Base-by-base conservation (phyloP, 2,888 invertebrate genomes). In the Scaptodrosophila latifasciaeformis region DNA sequence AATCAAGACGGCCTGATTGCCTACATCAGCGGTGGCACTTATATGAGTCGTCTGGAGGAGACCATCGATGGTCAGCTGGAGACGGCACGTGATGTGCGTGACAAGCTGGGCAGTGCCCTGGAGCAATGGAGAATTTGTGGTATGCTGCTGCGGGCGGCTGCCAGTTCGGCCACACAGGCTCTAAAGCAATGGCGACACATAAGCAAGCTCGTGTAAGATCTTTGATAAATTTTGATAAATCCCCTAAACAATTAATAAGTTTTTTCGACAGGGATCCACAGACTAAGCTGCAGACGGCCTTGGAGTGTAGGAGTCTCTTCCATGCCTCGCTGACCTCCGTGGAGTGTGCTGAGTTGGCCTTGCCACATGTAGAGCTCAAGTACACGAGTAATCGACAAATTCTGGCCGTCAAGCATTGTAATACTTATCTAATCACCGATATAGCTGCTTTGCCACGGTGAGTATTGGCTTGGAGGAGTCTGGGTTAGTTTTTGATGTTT, bases 81-180 rank as follows among this genome's bases (percentile, higher is more conserved):
- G 49, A 65, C 72, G 15, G 81, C 83, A 0, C 80, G 86, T 21
- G 84, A 86, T 58, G 67, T 84, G 9, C 81, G 86, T 3, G 86
- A 86, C 57, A 86, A 85, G 49, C 60, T 86, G 39, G 86, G 86
- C 43, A 84, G 85, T 54, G 82, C 85, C 1, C 54, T 86, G 46
- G 86, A 86, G 40, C 86, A 86, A 53, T 86, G 86, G 86, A 79
- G 86, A 10, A 86, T 86, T n/a, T 82, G 85, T 54, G 86, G 85
- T 2, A 68, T 83, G 12, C 57, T 86, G 2, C 51, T 86, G 1
- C 71, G 82, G 17, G 81, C 86, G 1, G 80, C 85, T 24, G 80
- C 85, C 7, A 85, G 83, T 56, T 83, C 84, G 3, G 71, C 85
- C 1, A 74, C 82, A 2, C 79, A 84, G 57, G 79, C 81, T 12